Base-by-base conservation (phyloP, 2,797 vertebrate species). In the Falco concolor region DNA sequence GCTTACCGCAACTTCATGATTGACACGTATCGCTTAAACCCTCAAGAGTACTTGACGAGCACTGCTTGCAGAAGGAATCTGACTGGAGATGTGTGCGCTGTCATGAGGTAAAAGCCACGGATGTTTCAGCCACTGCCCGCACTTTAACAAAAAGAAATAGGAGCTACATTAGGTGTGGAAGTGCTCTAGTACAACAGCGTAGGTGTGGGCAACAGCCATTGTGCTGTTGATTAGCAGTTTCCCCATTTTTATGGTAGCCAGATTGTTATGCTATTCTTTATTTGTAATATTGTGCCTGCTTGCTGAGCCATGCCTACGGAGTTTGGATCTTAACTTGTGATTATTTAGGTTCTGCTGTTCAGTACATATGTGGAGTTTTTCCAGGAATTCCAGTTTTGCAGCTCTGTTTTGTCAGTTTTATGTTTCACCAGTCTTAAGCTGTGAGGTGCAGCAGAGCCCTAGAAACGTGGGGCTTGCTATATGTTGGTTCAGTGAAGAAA, bases 1-100 rank as follows among this genome's bases (percentile, higher is more conserved):
- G 99, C 99, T 20, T 99, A 99, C 95, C 98, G 99, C 54, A 99
- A 99, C 98, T 99, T 99, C 98, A 99, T 99, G 99, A 99, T 99
- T 2, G 99, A 99, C 97, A 99, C 99, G 0, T 99, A 99, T 23
- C 98, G 99, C 57, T 97, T 99, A 42, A 99, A 99, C 97, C 99
- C 99, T 6, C 99, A 99, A 96, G 99, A 99, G 96, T 99, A 99
- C 96, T 98, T 99, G 96, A 99, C 99, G 69, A 99, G 99, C 97
- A 99, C 99, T 1, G 99, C 99, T 91, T 99, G 99, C 95, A 98
- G 99, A 81, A 98, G 99, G 95, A 99, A 99, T 94, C 95, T 99
- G 76, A 99, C 99, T 0, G 99, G 99, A 32, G 99, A 99, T 7
- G 99, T 99, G 22, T 99, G 99, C 4, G 99, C 99, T 1, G 99